A percentile compares a stretch with the other conserved stretches of the same genome.
These are phyloP conservation scores for Capricornis sumatraensis DNA, from an alignment of 2,113 vertebrate genomes.

Conservation along the genomic window DNA sequence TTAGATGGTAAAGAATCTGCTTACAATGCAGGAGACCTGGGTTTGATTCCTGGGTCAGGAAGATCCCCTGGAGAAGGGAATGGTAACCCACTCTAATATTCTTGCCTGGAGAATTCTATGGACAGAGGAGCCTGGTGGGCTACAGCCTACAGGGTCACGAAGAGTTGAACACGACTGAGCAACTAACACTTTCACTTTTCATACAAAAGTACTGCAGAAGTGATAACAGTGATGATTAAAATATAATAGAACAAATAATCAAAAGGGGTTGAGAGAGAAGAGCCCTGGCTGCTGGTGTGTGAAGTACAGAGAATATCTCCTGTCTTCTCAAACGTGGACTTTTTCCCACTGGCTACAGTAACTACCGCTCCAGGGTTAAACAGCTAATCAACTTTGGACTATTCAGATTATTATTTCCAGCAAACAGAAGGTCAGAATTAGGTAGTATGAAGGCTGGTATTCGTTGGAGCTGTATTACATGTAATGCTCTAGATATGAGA, in stretches of 20 bases:
- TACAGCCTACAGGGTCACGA: not conserved
- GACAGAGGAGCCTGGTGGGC: not conserved
- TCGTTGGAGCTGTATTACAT: not conserved
- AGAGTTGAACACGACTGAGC: not conserved
- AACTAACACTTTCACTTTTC: not conserved
- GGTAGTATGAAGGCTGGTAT: not conserved
- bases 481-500: not conserved
- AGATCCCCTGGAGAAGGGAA: not conserved
- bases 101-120: not conserved
- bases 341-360: not conserved
- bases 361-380: not conserved
- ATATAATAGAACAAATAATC: not conserved
- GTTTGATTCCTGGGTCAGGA: not conserved
- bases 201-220: not conserved
- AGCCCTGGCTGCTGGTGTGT: rapidly evolving
- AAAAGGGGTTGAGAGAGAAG: rapidly evolving
- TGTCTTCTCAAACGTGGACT: not conserved
- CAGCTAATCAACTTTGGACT: not conserved
- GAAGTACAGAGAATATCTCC: not conserved
- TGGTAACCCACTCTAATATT: not conserved
- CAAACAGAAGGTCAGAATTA: not conserved
- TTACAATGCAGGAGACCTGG: not conserved
- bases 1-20: not conserved
- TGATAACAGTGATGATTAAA: not conserved
- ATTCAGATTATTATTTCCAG: not conserved